A percentile compares a stretch with the other conserved stretches of the same genome.
These are phyloP conservation scores for Stenchaetothrips biformis DNA, from an alignment of 2,888 invertebrate genomes.

Conservation along the genomic window DNA sequence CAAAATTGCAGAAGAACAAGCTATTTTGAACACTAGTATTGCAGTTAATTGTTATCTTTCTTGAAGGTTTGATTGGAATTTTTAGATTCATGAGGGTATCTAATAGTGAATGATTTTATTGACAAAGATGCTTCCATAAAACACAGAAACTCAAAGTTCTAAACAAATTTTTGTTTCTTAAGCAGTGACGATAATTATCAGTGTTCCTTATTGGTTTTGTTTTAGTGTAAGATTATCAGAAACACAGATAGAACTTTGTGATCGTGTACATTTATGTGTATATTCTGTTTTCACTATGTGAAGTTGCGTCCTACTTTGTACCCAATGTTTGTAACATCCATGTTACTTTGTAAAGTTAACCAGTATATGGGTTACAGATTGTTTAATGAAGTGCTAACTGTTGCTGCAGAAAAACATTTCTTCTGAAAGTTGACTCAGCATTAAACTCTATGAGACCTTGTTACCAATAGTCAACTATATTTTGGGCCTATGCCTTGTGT, in stretches of 20 bases:
- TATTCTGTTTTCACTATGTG: background rate
- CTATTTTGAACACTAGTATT: no score
- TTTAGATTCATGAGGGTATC: no score
- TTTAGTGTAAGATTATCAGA: background rate
- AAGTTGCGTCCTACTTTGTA: background rate
- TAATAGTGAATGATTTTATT: no score
- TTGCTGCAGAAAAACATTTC: background rate
- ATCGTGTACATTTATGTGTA: background rate
- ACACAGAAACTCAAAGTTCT: no score
- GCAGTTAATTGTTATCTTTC: no score
- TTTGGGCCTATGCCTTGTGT: no score
- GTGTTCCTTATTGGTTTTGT: background rate
- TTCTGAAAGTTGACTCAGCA: background rate
- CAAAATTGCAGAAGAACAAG: no score
- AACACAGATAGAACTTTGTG: no score
- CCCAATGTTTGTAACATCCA: background rate
- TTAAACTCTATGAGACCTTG: conserved; percentile 6
- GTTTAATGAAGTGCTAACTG: conserved; percentile 13
- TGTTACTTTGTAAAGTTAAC: background rate
- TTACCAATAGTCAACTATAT: background rate
- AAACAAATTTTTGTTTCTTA: no score
- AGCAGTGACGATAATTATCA: background rate
- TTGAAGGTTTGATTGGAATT: no score
- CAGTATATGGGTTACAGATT: conserved; percentile 9
- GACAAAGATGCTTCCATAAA: no score